phyloP scores from a whole-genome alignment of 2,113 vertebrate genomes.

The Calyptomena viridis region DNA sequence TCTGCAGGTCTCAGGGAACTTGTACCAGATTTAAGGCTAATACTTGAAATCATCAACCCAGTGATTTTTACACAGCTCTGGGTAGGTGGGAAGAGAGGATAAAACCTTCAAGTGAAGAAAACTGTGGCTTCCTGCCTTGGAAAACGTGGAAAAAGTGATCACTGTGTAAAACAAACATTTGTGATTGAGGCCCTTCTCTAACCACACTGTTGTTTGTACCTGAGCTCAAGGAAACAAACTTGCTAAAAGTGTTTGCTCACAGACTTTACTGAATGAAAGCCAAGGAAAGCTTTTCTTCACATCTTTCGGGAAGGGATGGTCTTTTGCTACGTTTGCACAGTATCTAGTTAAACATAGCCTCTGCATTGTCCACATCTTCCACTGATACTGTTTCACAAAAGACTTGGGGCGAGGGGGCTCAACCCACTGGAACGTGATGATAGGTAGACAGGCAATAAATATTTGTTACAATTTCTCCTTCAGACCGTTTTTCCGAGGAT shows the following conservation, averaged over 20 bases:
- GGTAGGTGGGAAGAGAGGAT: background rate
- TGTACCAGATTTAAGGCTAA: background rate
- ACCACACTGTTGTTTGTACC: background rate
- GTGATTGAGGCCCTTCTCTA: background rate
- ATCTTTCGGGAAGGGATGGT: background rate
- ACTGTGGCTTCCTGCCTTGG: background rate
- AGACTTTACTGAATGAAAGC: background rate
- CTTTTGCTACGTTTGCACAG: background rate
- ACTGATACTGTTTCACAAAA: background rate
- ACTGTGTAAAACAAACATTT: background rate
- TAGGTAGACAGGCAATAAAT: background rate
- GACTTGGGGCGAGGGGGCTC: background rate
- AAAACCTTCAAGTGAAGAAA: background rate
- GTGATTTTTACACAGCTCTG: background rate
- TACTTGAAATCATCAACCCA: background rate
- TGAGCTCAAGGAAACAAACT: background rate
- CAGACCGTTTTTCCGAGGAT: background rate
- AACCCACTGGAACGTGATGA: background rate
- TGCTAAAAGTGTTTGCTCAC: background rate
- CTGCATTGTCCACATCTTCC: background rate
- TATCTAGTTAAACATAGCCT: background rate
- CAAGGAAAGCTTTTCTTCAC: background rate
- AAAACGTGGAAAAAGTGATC: background rate
- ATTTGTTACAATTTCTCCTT: background rate
- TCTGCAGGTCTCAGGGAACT: background rate